phyloP scores from a whole-genome alignment of 1,140 invertebrate species.

The Manduca sexta region DNA sequence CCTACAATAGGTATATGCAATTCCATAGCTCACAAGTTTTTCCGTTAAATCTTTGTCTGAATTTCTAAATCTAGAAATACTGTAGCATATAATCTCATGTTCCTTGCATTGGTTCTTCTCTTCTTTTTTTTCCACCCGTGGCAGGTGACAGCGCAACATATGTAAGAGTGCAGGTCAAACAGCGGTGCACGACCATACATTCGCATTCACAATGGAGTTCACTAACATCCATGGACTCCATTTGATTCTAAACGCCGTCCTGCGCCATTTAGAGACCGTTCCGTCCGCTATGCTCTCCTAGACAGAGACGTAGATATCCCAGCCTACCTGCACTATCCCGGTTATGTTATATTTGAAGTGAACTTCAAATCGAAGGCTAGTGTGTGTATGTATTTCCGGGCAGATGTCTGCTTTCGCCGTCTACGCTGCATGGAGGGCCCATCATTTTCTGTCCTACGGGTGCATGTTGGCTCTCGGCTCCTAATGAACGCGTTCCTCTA shows the following conservation, averaged over 20 bases:
- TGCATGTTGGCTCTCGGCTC: constrained; percentile 1
- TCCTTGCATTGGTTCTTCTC: too few species aligned
- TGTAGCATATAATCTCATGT: too few species aligned
- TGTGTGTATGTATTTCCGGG: constrained; percentile 9
- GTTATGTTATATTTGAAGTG: not conserved
- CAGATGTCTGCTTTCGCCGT: too few species aligned
- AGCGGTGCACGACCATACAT: not conserved
- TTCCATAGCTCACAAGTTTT: too few species aligned
- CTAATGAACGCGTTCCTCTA: constrained; percentile 19
- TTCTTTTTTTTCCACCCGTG: too few species aligned
- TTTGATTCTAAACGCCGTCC: not conserved
- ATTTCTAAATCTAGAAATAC: too few species aligned
- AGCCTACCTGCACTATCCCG: not conserved
- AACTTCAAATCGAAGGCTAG: constrained; percentile 2
- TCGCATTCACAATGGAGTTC: not conserved
- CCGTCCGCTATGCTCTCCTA: not conserved
- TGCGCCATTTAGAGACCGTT: not conserved
- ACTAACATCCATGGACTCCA: not conserved
- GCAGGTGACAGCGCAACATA: not conserved
- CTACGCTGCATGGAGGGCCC: too few species aligned
- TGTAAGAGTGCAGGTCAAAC: not conserved
- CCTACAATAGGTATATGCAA: too few species aligned
- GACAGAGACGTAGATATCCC: constrained; percentile 1
- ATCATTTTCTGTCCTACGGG: too few species aligned
- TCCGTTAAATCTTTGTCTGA: too few species aligned